Evolutionary conservation across 2,888 invertebrate genomes (phyloP), one percentile per base, ranked within the genome.

Genomic region (Coenonympha glycerion): DNA sequence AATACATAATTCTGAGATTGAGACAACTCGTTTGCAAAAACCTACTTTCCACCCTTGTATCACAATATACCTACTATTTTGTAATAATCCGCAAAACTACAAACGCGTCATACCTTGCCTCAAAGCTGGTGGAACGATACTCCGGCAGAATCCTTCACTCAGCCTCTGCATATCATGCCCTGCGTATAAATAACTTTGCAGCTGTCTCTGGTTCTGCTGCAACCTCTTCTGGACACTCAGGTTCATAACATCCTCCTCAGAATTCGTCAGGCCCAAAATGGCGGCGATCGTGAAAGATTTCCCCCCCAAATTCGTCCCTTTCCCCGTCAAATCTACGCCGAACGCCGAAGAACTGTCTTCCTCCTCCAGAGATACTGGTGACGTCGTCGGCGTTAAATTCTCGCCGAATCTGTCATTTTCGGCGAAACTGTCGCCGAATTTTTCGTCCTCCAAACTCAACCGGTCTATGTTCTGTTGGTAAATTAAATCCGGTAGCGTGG

Each of bases 201-300:
- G 33, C 11, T 85, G 81, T 11, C 86, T 67, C 58, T 84, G 86
- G 16, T 75, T 79, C 66, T 79, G 72, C n/a, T 81, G 81, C 56
- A 86, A 50, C 46, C 85, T 64, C 56, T 86, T 86, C 58, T 89
- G 89, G 0, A 89, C 89, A 58, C 89, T 89, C 45, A 90, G 61
- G 52, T 89, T 90, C 75, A 90, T 89, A 3, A 79, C 86, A 64
- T 86, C 84, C 4, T 84, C 83, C 3, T 85, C 85, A 0, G 72
- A 61, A 37, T 83, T 90, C 49, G 92, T 91, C 57, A 95, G 75
- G 0, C 95, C 95, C 63, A 96, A 89, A 65, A 95, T 95, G 56
- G 95, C 95, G 57, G 95, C 95, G 62, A 96, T 96, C 18, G 95
- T 95, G 66, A 96, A 96, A 4, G 94, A 94, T 68, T 93, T 93